Percentiles rank a stretch among this genome's conserved stretches.
Evolutionary conservation across 2,797 vertebrate species (phyloP).

Genomic region (Thalassophryne amazonica): DNA sequence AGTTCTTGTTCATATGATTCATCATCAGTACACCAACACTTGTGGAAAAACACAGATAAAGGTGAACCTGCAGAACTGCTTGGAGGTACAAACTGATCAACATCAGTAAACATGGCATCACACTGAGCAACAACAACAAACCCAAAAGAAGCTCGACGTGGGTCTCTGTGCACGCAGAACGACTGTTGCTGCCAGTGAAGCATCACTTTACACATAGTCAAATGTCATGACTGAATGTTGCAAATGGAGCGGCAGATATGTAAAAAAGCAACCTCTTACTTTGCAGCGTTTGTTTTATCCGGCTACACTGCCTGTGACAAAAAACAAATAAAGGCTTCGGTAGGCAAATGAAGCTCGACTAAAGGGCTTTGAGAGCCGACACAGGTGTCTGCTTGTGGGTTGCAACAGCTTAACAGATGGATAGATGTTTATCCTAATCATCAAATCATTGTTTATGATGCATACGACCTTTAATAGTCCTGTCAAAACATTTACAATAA

Average conservation of each 20-base stretch:
- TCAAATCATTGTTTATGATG: background rate
- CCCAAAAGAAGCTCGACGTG: background rate
- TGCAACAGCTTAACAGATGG: background rate
- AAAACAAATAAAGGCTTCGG: slow-evolving; percentile 45
- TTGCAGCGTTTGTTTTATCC: slow-evolving; percentile 28
- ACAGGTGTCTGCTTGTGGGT: slow-evolving; percentile 49
- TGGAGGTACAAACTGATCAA: slow-evolving; percentile 9
- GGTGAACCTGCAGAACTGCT: too few relatives aligned
- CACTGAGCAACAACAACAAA: slow-evolving; percentile 12
- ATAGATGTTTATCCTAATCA: background rate
- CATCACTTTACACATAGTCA: slow-evolving; percentile 51
- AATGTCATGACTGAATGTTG: slow-evolving; percentile 57
- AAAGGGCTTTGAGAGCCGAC: slow-evolving; percentile 10
- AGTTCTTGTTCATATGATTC: too few relatives aligned
- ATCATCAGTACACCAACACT: too few relatives aligned
- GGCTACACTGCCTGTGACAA: slow-evolving; percentile 7
- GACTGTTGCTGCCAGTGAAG: slow-evolving; percentile 15
- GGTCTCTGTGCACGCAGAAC: background rate
- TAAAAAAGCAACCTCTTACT: slow-evolving; percentile 44
- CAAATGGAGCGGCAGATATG: slow-evolving; percentile 55
- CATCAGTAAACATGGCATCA: slow-evolving; percentile 6
- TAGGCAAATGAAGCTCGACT: slow-evolving; percentile 46
- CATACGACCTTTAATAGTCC: background rate
- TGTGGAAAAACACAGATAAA: too few relatives aligned
- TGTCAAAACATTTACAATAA: too few relatives aligned